Percentiles rank a stretch among this genome's conserved stretches.
phyloP scores from a whole-genome alignment of 2,797 vertebrate species.

The Helicolenus hilgendorfi region DNA sequence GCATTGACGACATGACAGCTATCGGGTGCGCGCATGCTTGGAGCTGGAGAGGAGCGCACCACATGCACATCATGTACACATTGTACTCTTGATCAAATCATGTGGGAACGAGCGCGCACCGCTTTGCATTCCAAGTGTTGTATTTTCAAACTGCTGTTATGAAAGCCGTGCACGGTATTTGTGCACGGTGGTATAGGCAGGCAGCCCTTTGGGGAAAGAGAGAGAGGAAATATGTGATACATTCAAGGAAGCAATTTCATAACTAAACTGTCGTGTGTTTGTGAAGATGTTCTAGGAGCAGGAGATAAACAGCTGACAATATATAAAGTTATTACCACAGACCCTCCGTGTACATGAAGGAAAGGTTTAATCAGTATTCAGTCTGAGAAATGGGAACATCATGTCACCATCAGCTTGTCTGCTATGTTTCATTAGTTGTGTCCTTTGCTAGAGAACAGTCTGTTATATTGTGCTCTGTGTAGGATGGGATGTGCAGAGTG shows the following conservation, averaged over 20 bases:
- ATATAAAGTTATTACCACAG: too few species aligned
- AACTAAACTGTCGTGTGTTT: not conserved
- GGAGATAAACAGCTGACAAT: not conserved
- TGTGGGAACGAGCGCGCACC: not conserved
- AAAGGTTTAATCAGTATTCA: not conserved
- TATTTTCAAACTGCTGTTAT: not conserved
- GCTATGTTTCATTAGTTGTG: not conserved
- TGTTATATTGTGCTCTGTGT: constrained; percentile 22
- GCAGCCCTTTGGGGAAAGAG: too few species aligned
- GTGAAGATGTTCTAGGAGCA: not conserved
- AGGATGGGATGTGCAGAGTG: not conserved
- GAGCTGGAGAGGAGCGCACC: constrained; percentile 11
- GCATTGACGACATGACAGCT: not conserved
- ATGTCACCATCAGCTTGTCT: not conserved
- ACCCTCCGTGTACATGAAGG: not conserved
- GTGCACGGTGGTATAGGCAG: not conserved
- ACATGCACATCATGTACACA: constrained; percentile 14
- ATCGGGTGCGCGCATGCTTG: not conserved
- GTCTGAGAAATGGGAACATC: not conserved
- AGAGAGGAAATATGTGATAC: not conserved
- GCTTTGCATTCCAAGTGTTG: not conserved
- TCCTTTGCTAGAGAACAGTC: not conserved
- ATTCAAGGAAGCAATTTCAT: not conserved
- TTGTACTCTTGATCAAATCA: not conserved
- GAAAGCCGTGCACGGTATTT: too few species aligned